Percentiles rank a stretch among this genome's conserved stretches.
phyloP scores from a whole-genome alignment of 2,888 invertebrate species.

The Augochlorella aurata region DNA sequence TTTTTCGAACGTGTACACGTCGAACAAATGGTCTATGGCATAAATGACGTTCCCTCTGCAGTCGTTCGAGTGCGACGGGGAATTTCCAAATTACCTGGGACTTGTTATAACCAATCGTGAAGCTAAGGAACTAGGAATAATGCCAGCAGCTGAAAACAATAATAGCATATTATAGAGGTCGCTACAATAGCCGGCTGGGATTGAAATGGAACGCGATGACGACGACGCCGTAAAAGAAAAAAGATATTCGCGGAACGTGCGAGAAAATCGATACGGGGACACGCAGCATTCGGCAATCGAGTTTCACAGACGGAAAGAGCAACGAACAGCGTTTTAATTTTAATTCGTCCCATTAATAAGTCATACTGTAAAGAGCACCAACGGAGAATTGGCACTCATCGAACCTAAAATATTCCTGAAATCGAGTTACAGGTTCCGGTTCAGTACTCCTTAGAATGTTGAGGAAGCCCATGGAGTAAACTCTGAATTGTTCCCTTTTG shows the following conservation, averaged over 20 bases:
- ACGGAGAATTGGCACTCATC: background rate
- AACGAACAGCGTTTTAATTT: background rate
- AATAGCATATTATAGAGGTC: constrained; percentile 47
- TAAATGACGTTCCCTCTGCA: background rate
- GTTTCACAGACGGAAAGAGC: background rate
- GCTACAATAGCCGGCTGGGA: constrained; percentile 16
- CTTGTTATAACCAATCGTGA: constrained; percentile 59
- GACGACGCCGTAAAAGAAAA: constrained; percentile 46
- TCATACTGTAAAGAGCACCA: background rate
- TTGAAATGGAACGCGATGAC: constrained; percentile 24
- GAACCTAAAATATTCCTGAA: background rate
- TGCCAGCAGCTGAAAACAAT: constrained; percentile 39
- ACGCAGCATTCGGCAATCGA: constrained; percentile 4
- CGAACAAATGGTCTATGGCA: constrained; percentile 17
- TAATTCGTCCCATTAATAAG: background rate
- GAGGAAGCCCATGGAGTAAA: background rate
- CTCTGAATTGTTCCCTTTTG: background rate
- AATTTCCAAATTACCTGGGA: constrained; percentile 46
- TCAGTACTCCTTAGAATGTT: constrained; percentile 5
- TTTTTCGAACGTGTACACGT: background rate
- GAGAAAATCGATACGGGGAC: constrained; percentile 35
- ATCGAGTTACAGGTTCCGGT: background rate
- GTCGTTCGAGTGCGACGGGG: constrained; percentile 2
- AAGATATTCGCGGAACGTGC: constrained; percentile 28
- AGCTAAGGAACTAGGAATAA: constrained; percentile 53